phyloP scores from a whole-genome alignment of 2,113 vertebrate species.

The Phocoena phocoena region DNA sequence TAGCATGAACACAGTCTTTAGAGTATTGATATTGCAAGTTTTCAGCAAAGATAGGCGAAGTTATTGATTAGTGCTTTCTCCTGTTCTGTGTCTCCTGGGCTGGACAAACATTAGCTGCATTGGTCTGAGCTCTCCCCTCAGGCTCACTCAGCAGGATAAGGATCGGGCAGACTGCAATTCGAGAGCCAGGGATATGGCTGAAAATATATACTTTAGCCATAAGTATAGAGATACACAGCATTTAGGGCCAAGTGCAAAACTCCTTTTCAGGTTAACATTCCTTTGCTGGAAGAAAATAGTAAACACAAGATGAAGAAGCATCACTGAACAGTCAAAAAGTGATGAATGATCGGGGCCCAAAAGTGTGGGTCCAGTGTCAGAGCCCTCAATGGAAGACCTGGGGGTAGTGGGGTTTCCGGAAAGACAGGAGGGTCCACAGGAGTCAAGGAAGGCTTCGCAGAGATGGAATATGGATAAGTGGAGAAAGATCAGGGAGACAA shows the following conservation, averaged over 20 bases:
- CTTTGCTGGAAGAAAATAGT: not conserved
- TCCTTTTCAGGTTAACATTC: not conserved
- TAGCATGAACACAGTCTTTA: not conserved
- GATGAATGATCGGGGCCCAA: not conserved
- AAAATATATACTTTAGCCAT: not conserved
- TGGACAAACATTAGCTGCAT: slow-evolving; percentile 25
- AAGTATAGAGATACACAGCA: not conserved
- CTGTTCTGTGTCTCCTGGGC: not conserved
- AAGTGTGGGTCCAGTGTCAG: rapidly evolving
- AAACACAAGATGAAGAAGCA: not conserved
- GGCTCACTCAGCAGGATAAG: not conserved
- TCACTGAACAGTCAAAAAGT: not conserved
- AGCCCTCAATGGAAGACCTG: not conserved
- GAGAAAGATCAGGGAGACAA: not conserved
- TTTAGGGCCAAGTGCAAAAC: not conserved
- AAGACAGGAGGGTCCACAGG: not conserved
- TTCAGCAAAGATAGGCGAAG: not conserved
- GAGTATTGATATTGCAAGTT: slow-evolving; percentile 12
- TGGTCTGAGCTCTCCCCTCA: not conserved
- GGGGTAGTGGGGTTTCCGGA: not conserved
- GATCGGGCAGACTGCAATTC: not conserved
- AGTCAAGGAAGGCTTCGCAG: not conserved
- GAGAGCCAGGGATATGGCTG: not conserved
- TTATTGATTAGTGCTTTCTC: slow-evolving; percentile 36
- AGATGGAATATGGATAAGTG: not conserved